These are phyloP conservation scores for Heliconius ethilla DNA, from an alignment of 2,888 invertebrate genomes.

Conservation along the genomic window DNA sequence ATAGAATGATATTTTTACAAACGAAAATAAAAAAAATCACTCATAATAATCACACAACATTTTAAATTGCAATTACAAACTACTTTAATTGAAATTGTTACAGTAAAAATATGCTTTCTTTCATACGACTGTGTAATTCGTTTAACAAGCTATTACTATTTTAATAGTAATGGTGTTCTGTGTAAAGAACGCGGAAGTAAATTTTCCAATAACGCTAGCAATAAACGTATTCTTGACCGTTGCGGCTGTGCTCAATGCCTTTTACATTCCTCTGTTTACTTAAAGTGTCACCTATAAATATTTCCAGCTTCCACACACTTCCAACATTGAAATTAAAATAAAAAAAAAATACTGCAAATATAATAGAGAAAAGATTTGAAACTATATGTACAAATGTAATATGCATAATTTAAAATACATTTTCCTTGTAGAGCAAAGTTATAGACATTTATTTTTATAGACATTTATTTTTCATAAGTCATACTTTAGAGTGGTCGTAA, in stretches of 20 bases:
- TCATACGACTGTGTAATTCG: slow-evolving; percentile 19
- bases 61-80: neutral
- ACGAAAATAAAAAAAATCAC: too few species aligned
- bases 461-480: slow-evolving; percentile 54
- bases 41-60: neutral
- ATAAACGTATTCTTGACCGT: slow-evolving; percentile 65
- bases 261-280: slow-evolving; percentile 61
- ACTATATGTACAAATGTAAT: neutral
- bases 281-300: slow-evolving; percentile 41
- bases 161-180: slow-evolving; percentile 61
- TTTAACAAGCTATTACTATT: slow-evolving; percentile 37
- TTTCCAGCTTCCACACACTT: slow-evolving; percentile 2
- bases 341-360: neutral
- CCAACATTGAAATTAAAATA: neutral
- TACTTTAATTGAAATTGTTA: neutral
- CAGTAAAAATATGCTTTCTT: slow-evolving; percentile 23
- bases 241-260: slow-evolving; percentile 46
- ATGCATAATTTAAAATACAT: neutral
- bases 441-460: slow-evolving; percentile 46
- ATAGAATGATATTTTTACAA: too few species aligned
- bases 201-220: slow-evolving; percentile 73
- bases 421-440: slow-evolving; percentile 34
- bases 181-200: slow-evolving; percentile 71
- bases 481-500: slow-evolving; percentile 58
- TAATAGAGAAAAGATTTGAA: neutral